Evolutionary conservation across 2,113 vertebrate species (phyloP).

Genomic region (Eptatretus burgeri): DNA sequence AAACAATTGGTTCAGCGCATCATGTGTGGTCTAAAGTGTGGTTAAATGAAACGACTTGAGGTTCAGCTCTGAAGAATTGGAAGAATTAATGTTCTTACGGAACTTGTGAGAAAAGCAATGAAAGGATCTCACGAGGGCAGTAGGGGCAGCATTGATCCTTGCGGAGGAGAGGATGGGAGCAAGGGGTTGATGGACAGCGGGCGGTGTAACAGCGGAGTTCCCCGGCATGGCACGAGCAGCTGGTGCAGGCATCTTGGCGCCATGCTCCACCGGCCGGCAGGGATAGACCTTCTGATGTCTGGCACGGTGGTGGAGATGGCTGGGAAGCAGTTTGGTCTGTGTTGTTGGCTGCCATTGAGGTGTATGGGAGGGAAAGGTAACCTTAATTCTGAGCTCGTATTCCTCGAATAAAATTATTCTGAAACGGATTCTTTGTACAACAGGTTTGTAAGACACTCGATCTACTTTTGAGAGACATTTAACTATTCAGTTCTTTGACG

Average conservation of each 20-base stretch:
- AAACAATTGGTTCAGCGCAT: too few species aligned
- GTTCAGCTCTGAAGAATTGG: too few species aligned
- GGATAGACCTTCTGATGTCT: not conserved
- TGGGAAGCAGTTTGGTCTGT: not conserved
- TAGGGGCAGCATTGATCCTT: constrained; percentile 5
- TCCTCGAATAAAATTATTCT: too few species aligned
- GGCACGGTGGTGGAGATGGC: not conserved
- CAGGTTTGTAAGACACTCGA: too few species aligned
- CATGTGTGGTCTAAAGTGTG: too few species aligned
- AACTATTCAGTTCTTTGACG: too few species aligned
- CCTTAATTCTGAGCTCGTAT: too few species aligned
- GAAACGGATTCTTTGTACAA: too few species aligned
- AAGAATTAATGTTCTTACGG: too few species aligned
- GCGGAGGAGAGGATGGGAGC: not conserved
- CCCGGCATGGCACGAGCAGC: constrained; percentile 2
- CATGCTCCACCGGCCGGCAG: not conserved
- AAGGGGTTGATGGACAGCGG: not conserved
- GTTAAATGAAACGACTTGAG: too few species aligned
- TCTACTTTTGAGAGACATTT: too few species aligned
- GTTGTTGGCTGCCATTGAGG: not conserved
- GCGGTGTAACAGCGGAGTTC: constrained; percentile 1
- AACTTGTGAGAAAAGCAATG: not conserved
- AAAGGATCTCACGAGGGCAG: not conserved
- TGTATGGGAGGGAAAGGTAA: too few species aligned
- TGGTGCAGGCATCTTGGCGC: not conserved